phyloP scores from a whole-genome alignment of 1,140 invertebrate species.

The Stegodyphus mimosarum region DNA sequence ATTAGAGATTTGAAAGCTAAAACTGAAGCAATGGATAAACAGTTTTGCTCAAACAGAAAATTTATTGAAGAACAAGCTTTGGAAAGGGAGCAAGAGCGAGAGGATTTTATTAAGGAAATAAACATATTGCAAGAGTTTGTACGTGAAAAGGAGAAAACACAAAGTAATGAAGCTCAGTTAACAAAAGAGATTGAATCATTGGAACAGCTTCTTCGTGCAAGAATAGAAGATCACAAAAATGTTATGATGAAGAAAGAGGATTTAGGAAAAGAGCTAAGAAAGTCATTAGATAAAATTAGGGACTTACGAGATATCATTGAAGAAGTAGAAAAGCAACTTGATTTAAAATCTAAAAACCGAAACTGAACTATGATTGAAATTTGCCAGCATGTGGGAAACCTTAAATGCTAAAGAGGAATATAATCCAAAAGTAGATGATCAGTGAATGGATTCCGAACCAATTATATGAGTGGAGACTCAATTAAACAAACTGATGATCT shows the following conservation, averaged over 20 bases:
- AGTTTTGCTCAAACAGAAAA: slow-evolving; percentile 66
- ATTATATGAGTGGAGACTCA: slow-evolving; percentile 19
- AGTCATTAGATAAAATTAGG: slow-evolving; percentile 52
- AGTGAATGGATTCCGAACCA: background rate
- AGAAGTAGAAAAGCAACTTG: slow-evolving; percentile 51
- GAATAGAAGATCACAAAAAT: slow-evolving; percentile 47
- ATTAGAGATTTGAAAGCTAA: slow-evolving; percentile 67
- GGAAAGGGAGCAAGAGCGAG: slow-evolving; percentile 69
- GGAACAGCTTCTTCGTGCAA: slow-evolving; percentile 31
- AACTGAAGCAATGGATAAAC: slow-evolving; percentile 67
- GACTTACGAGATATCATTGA: slow-evolving; percentile 57
- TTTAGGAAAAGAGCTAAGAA: slow-evolving; percentile 42
- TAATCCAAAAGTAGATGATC: slow-evolving; percentile 6
- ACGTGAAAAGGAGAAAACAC: slow-evolving; percentile 66
- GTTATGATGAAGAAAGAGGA: slow-evolving; percentile 43
- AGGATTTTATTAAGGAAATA: slow-evolving; percentile 68
- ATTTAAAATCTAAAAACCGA: slow-evolving; percentile 44
- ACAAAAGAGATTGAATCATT: slow-evolving; percentile 66
- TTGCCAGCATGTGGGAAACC: slow-evolving; percentile 15
- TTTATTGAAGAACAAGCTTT: slow-evolving; percentile 69
- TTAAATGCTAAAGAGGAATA: slow-evolving; percentile 31
- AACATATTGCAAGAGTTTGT: slow-evolving; percentile 65
- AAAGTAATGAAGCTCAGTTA: slow-evolving; percentile 64
- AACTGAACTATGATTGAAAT: slow-evolving; percentile 38
- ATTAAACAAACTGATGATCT: slow-evolving; percentile 36